Conservation (phyloP, 1,140 invertebrate genomes). For the Zaprionus taronus region DNA sequence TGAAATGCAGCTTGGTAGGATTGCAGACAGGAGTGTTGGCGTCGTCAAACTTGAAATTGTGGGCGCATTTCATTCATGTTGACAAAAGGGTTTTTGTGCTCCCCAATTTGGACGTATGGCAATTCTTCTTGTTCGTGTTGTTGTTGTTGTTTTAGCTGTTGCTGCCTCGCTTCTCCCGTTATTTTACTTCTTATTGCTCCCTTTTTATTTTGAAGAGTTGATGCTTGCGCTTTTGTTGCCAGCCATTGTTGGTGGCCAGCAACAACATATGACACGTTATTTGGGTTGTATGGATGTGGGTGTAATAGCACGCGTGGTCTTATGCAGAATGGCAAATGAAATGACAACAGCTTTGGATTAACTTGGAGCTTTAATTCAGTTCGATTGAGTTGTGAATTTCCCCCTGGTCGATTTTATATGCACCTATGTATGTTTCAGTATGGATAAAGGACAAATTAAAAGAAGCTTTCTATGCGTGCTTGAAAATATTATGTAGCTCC, state of each 20-base stretch:
- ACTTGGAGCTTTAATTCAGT: constrained; percentile 22
- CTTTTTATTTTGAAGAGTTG: constrained; percentile 72
- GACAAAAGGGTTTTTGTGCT: constrained; percentile 74
- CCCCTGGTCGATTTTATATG: too few species aligned
- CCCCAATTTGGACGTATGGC: constrained; percentile 65
- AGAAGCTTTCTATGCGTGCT: too few species aligned
- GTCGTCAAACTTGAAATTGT: constrained; percentile 78
- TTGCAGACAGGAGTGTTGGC: background rate
- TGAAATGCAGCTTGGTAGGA: background rate
- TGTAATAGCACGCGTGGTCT: background rate
- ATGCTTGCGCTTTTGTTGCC: constrained; percentile 75
- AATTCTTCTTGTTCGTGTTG: constrained; percentile 27
- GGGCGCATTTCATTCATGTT: constrained; percentile 81
- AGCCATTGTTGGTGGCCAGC: constrained; percentile 54
- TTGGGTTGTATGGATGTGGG: constrained; percentile 1
- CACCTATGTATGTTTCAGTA: too few species aligned
- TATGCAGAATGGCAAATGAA: constrained; percentile 26
- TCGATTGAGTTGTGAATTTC: constrained; percentile 19
- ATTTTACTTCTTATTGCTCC: constrained; percentile 43
- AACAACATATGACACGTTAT: constrained; percentile 68
- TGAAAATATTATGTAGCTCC: too few species aligned
- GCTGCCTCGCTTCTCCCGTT: background rate
- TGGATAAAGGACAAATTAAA: too few species aligned
- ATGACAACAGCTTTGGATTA: constrained; percentile 45
- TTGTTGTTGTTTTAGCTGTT: constrained; percentile 24